Evolutionary conservation across 2,113 vertebrate species (phyloP), one percentile per base, ranked within the genome.

Genomic region (Tenebrosternarchus preto): DNA sequence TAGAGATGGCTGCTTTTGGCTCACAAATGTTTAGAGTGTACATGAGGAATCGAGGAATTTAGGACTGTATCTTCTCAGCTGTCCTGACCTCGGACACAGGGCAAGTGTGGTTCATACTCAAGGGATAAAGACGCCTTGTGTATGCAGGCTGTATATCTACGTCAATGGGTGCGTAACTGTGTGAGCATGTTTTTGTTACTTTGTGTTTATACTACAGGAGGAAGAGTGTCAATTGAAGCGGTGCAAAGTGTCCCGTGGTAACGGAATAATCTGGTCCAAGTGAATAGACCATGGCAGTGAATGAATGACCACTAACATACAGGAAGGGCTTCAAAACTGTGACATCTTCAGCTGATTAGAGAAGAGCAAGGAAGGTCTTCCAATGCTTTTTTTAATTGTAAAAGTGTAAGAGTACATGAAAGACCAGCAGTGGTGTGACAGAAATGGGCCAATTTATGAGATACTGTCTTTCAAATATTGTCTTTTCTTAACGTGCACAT

Each of bases 291-390:
- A 71, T 66, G 16, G 17, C 29, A 66, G 27, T 2, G 6, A 1
- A 11, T 0, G 36, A 29, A 53, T 61, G 6, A 79, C 15, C 15
- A 43, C 24, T 59, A 71, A 63, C 68, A 24, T 36, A 6, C 6
- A 36, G 33, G 22, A 78, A 78, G 24, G 8, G 24, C 77, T 57
- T 71, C 11, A 36, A 57, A 22, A 55, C 50, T 71, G 17, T 27
- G 20, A 63, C 53, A 76, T 27, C 27, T 81, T 69, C 46, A 46
- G n/a, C 66, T 29, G 33, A 67, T 50, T 60, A 31, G 11, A 33
- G 31, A 22, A 16, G 2, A 66, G 56, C 59, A 1, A 73, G 7
- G 6, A 4, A 50, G 53, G n/a, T 25, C 25, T 69, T 60, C n/a
- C 19, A 29, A 60, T 55, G 63, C 12, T 24, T 63, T 25, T 63